phyloP scores from a whole-genome alignment of 2,888 invertebrate species.

The Chironomus tentans region DNA sequence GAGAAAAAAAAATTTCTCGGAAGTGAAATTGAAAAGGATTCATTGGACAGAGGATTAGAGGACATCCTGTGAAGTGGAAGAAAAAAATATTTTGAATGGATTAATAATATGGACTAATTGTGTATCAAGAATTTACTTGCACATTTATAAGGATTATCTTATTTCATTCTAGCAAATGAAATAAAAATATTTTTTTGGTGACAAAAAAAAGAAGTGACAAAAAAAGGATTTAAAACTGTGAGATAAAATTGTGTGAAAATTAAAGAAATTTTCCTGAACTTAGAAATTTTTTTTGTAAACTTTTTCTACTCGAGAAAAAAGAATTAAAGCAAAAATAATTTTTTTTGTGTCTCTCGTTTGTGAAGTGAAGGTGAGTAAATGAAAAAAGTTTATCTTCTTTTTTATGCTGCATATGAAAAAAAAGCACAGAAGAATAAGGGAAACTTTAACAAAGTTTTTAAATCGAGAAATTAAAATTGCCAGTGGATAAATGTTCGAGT shows the following conservation, averaged over 20 bases:
- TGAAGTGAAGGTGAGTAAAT: not conserved
- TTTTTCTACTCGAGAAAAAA: not conserved
- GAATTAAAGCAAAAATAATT: not conserved
- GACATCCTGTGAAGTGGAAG: not conserved
- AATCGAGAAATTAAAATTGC: not conserved
- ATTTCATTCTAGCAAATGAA: no score
- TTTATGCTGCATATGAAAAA: no score
- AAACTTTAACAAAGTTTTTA: not conserved
- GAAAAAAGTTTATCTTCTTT: not conserved
- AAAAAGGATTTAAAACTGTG: not conserved
- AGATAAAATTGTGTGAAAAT: not conserved
- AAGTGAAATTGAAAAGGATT: not conserved
- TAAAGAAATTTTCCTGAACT: not conserved
- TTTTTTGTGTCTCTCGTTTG: not conserved
- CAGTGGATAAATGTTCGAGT: no score
- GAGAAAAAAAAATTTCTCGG: not conserved
- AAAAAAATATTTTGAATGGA: not conserved
- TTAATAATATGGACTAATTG: not conserved
- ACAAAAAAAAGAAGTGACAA: not conserved
- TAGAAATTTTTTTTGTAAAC: not conserved
- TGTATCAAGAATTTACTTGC: not conserved
- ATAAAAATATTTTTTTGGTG: not conserved
- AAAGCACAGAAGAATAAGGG: not conserved
- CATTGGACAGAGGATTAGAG: not conserved
- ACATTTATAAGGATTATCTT: not conserved